Conservation (phyloP, 92 coral and sea anemone genomes). For the Virgularia gustaviana region DNA sequence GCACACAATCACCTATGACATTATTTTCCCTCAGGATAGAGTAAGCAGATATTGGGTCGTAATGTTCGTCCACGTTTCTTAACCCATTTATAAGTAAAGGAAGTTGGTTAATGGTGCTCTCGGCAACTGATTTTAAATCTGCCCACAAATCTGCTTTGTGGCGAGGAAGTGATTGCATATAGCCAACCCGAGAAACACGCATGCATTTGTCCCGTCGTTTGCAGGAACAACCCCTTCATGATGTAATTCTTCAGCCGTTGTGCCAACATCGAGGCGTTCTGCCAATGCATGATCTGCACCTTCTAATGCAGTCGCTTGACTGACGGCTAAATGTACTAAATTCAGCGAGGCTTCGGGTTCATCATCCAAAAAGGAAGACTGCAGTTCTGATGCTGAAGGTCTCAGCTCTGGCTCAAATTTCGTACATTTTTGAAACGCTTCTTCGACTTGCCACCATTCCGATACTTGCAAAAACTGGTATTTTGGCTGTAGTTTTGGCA, state of each 20-base stretch:
- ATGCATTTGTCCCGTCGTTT: constrained; percentile 25
- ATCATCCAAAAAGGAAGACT: background rate
- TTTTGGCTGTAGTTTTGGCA: constrained; percentile 6
- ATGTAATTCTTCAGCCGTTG: background rate
- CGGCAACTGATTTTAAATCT: background rate
- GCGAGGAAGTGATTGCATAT: constrained; percentile 3
- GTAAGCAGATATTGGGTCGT: constrained; percentile 20
- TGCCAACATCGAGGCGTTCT: background rate
- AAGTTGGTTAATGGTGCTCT: constrained; percentile 2
- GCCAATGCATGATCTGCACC: background rate
- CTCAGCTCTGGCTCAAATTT: background rate
- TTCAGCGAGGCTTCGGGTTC: background rate
- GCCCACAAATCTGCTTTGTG: background rate
- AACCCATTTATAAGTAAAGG: background rate
- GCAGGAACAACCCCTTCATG: background rate
- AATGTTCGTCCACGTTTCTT: constrained; percentile 1
- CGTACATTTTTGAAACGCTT: background rate
- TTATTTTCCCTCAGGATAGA: background rate
- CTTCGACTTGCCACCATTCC: constrained; percentile 13
- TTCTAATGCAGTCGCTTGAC: constrained; percentile 8
- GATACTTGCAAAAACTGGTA: background rate
- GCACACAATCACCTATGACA: constrained; percentile 1
- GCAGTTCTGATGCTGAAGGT: background rate
- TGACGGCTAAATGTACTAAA: background rate
- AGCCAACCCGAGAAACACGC: constrained; percentile 9